phyloP scores from a whole-genome alignment of 2,888 invertebrate species.

The Drosophila falleni region DNA sequence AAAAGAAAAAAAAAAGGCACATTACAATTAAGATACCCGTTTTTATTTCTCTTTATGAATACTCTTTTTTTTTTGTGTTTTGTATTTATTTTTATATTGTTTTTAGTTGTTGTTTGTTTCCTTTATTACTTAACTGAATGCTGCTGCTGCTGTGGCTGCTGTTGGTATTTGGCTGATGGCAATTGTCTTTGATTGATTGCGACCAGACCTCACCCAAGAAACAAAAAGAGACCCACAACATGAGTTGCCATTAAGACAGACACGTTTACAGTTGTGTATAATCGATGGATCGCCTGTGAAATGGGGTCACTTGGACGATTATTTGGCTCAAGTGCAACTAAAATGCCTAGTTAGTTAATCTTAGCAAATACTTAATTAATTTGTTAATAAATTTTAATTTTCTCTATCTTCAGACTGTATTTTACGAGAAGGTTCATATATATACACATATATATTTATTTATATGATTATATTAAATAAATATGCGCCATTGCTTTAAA shows the following conservation, averaged over 20 bases:
- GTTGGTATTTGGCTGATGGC: constrained; percentile 28
- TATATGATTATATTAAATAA: too few species aligned
- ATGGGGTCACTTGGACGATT: constrained; percentile 61
- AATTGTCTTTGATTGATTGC: constrained; percentile 69
- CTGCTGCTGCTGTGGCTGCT: constrained; percentile 25
- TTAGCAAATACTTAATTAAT: not conserved
- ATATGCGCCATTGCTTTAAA: too few species aligned
- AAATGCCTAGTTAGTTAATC: constrained; percentile 29
- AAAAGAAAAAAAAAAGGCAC: constrained; percentile 6
- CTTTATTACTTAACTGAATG: constrained; percentile 54
- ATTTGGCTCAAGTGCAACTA: constrained; percentile 71
- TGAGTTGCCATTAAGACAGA: constrained; percentile 49
- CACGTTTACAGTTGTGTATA: constrained; percentile 12
- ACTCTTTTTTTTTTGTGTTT: constrained; percentile 6
- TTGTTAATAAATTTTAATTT: too few species aligned
- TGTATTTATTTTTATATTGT: not conserved
- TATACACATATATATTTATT: too few species aligned
- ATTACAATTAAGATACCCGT: constrained; percentile 36
- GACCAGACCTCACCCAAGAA: constrained; percentile 56
- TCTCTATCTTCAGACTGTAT: too few species aligned
- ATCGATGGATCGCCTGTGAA: constrained; percentile 32
- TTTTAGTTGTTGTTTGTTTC: constrained; percentile 27
- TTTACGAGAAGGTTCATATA: too few species aligned
- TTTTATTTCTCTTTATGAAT: constrained; percentile 9
- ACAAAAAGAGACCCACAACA: constrained; percentile 36